phyloP scores from a whole-genome alignment of 2,113 vertebrate genomes.

The Mixornis gularis region DNA sequence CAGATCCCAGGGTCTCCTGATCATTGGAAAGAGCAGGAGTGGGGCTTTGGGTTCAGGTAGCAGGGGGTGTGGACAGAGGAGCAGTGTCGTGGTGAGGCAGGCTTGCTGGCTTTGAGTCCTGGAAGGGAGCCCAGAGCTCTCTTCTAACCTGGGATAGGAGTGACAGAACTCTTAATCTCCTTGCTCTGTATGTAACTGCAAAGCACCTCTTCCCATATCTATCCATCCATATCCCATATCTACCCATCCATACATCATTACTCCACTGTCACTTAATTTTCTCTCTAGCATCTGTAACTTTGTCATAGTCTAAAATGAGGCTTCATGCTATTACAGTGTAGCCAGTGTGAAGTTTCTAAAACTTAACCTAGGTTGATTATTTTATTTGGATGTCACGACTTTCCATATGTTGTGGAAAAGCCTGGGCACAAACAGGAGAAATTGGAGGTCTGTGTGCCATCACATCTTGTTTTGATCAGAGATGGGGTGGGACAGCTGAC shows the following conservation, averaged over 20 bases:
- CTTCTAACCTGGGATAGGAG: background rate
- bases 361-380: background rate
- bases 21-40: background rate
- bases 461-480: background rate
- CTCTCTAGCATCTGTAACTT: background rate
- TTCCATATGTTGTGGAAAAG: background rate
- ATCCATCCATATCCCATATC: no score
- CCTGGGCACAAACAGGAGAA: background rate
- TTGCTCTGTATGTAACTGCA: background rate
- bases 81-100: background rate
- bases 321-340: background rate
- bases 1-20: background rate
- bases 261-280: background rate
- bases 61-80: background rate
- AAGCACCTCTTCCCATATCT: background rate
- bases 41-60: background rate
- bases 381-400: background rate
- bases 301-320: background rate
- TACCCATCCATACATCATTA: background rate
- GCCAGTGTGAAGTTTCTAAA: background rate
- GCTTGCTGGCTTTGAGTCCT: background rate
- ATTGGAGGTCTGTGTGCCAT: background rate
- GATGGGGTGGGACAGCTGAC: background rate
- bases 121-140: background rate
- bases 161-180: background rate